Percentiles rank a stretch among this genome's conserved stretches.
phyloP scores from a whole-genome alignment of 2,888 invertebrate genomes.

The Caradrina clavipalpis region DNA sequence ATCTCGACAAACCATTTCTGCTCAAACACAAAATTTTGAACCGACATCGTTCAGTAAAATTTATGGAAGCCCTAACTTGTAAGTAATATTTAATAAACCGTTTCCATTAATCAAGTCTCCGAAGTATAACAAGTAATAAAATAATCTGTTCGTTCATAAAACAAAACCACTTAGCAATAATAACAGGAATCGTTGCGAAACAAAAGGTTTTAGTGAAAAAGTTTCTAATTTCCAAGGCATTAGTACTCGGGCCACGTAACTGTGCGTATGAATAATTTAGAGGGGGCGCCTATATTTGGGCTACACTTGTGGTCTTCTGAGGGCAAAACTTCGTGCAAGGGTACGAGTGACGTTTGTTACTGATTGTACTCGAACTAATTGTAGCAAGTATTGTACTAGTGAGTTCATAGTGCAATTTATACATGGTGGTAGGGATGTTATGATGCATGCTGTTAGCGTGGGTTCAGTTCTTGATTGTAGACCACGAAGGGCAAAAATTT shows the following conservation, averaged over 20 bases:
- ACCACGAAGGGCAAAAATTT: too few relatives aligned
- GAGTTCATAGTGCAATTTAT: not conserved
- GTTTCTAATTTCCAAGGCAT: conserved; percentile 60
- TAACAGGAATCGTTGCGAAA: conserved; percentile 48
- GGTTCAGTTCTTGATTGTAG: too few relatives aligned
- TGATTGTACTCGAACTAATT: conserved; percentile 34
- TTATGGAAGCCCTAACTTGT: conserved; percentile 12
- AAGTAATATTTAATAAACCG: conserved; percentile 53
- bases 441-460: too few relatives aligned
- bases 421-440: too few relatives aligned
- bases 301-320: conserved; percentile 49
- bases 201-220: conserved; percentile 65
- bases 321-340: conserved; percentile 59
- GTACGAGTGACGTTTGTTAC: conserved; percentile 36
- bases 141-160: conserved; percentile 48
- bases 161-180: conserved; percentile 54
- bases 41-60: conserved; percentile 7
- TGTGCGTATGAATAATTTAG: conserved; percentile 70
- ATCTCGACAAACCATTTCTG: not conserved
- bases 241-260: conserved; percentile 66
- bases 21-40: conserved; percentile 9
- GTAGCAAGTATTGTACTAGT: not conserved
- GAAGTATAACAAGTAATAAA: conserved; percentile 41
- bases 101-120: conserved; percentile 35
- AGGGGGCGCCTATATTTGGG: conserved; percentile 55